phyloP scores from a whole-genome alignment of 2,113 vertebrate species.

The Montifringilla adamsi region DNA sequence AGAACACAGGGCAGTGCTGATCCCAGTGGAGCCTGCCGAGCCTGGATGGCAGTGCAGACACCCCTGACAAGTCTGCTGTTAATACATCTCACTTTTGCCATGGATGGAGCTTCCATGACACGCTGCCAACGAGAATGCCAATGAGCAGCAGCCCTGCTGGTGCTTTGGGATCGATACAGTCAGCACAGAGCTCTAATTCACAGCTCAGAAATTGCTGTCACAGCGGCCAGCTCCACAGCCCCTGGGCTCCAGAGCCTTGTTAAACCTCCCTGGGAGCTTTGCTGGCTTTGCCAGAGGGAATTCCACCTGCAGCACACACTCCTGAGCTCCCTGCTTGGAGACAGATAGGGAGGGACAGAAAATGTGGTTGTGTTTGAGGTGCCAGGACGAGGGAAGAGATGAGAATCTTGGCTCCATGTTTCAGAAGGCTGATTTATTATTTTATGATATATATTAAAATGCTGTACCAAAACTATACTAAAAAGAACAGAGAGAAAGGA shows the following conservation, averaged over 20 bases:
- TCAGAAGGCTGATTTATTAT: too few species aligned
- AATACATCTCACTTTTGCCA: background rate
- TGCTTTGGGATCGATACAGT: background rate
- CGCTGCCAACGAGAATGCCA: background rate
- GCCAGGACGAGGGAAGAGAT: too few species aligned
- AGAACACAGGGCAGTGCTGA: background rate
- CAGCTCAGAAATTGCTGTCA: slow-evolving; percentile 31
- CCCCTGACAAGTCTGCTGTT: background rate
- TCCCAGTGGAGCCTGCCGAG: background rate
- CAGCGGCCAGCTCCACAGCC: background rate
- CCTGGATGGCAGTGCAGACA: background rate
- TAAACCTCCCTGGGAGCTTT: background rate
- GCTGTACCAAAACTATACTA: too few species aligned
- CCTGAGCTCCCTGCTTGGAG: background rate
- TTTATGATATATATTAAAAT: too few species aligned
- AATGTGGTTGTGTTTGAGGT: too few species aligned
- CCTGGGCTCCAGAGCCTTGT: background rate
- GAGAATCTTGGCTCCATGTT: too few species aligned
- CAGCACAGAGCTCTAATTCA: background rate
- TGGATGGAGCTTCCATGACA: background rate
- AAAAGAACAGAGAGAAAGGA: too few species aligned
- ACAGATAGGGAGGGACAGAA: background rate
- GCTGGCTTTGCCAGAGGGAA: background rate
- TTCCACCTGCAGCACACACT: background rate
- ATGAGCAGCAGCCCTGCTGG: slow-evolving; percentile 22